Evolutionary conservation across 2,797 vertebrate genomes (phyloP), one percentile per base, ranked within the genome.

Genomic region (Spheniscus humboldti): DNA sequence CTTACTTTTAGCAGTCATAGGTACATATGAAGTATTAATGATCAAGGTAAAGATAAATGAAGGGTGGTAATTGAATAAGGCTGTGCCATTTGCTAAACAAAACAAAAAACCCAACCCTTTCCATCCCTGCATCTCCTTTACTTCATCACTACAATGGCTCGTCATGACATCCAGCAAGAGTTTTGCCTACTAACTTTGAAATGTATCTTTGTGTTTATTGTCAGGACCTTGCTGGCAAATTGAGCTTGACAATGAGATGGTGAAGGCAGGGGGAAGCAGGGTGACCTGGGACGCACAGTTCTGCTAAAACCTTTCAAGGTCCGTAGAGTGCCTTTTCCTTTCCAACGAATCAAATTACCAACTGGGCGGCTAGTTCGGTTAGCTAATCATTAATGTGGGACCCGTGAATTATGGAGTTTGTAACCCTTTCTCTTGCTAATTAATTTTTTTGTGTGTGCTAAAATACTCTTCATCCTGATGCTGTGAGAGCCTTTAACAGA

Each of bases 271-370:
- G 95, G 77, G 69, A 98, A 97, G 80, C 97, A 90, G 52, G 69
- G 78, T 96, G 97, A 98, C 97, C 97, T 90, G 88, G 97, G 95
- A 98, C 95, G 60, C 16, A 0, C 82, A 86, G 86, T 97, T 97
- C 96, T 97, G 37, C 86, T 96, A 72, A 96, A 97, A 91, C 95
- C 94, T 96, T 91, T 97, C 94, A 95, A 69, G 71, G 82, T 94
- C 91, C 22, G 5, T 93, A 90, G 92, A 97, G 96, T 93, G 91
- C 92, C 92, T 97, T 97, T 94, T 96, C 78, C 82, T 96, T 95
- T 97, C 91, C 96, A 98, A 56, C 20, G 67, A 97, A 94, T 96
- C 86, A 86, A 90, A 93, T 96, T 97, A 97, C 93, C 96, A 90
- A 52, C 53, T 71, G 64, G 84, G 68, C 56, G 20, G 66, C 79